These are phyloP conservation scores for Cyanoderma ruficeps DNA, from an alignment of 2,113 vertebrate species.

Conservation along the genomic window DNA sequence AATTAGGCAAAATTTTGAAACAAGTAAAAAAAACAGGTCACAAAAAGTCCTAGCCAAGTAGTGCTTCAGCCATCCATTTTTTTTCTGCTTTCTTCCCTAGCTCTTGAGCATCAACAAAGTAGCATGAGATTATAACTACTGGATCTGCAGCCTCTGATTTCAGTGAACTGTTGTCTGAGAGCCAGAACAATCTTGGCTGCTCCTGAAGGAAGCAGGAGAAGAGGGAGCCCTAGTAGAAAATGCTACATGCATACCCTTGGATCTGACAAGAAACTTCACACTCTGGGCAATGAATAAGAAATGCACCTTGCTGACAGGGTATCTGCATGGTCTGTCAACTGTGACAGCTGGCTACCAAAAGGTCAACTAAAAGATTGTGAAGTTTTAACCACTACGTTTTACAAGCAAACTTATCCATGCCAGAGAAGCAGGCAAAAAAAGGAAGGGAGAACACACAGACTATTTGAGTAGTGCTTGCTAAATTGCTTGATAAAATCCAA, in stretches of 20 bases:
- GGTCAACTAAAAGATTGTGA: background rate
- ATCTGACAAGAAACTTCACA: background rate
- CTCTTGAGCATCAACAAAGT: background rate
- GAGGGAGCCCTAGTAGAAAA: background rate
- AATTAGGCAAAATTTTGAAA: background rate
- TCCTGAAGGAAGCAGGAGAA: background rate
- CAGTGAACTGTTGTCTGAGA: background rate
- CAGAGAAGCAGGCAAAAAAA: background rate
- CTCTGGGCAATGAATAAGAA: background rate
- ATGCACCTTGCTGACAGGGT: background rate
- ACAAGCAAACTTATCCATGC: rapidly evolving
- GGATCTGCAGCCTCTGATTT: background rate
- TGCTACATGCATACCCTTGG: too few relatives aligned
- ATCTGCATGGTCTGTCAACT: background rate
- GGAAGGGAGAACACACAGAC: background rate
- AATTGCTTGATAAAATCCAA: background rate
- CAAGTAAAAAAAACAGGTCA: background rate
- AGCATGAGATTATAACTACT: background rate
- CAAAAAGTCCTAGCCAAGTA: background rate
- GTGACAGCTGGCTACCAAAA: background rate
- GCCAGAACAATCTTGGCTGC: background rate
- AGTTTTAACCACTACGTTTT: rapidly evolving
- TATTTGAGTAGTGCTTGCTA: background rate
- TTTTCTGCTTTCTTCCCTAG: background rate
- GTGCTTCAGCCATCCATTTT: background rate